Evolutionary conservation across 2,113 vertebrate genomes (phyloP).

Genomic region (Rhabdomys dilectus): DNA sequence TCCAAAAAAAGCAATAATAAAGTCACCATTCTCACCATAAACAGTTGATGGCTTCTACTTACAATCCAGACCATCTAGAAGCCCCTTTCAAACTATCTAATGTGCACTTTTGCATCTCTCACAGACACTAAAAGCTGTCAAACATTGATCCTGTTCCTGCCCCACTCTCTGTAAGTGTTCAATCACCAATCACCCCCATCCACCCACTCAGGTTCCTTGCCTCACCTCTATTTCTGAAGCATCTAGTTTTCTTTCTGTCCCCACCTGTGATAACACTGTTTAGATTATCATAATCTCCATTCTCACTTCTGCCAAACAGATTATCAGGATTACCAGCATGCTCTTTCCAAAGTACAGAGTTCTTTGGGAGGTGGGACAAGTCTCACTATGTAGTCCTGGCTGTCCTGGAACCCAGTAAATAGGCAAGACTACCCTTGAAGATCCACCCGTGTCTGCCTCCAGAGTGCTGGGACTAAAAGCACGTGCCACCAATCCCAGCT

Average conservation of each 20-base stretch:
- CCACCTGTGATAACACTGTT: not conserved
- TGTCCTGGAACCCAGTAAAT: not conserved
- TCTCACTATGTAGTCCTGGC: not conserved
- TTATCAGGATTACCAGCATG: not conserved
- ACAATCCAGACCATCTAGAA: not conserved
- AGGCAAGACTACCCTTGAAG: not conserved
- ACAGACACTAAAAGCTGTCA: not conserved
- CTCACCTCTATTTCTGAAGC: not conserved
- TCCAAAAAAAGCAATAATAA: not conserved
- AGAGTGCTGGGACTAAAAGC: not conserved
- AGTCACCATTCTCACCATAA: not conserved
- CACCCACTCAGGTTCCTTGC: not conserved
- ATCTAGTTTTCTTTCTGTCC: not conserved
- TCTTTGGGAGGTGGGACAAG: not conserved
- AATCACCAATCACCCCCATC: not conserved
- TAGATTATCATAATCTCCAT: not conserved
- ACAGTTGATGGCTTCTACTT: not conserved
- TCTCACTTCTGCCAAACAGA: slow-evolving; percentile 8
- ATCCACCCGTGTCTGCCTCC: not conserved
- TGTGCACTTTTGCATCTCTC: not conserved
- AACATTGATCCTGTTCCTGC: not conserved
- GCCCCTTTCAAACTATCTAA: not conserved
- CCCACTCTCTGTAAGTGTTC: not conserved
- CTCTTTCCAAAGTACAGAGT: not conserved
- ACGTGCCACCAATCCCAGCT: not conserved